Evolutionary conservation across 2,797 vertebrate species (phyloP), one percentile per base, ranked within the genome.

Genomic region (Muraenolepis orangiensis): DNA sequence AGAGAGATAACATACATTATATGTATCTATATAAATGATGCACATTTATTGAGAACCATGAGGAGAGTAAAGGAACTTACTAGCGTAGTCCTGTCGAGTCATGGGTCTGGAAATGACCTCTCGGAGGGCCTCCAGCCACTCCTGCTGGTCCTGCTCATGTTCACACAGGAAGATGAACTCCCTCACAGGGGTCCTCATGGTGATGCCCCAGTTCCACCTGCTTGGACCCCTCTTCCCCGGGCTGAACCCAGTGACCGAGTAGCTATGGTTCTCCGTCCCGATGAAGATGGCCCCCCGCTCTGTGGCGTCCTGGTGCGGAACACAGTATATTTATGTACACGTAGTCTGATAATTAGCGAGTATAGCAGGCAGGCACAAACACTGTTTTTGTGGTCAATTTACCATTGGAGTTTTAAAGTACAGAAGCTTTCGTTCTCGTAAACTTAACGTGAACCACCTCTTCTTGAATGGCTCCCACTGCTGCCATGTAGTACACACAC

Each of bases 321-420:
- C 36, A 66, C n/a, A 23, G 13, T 14, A 29, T 1, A 31, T 29
- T n/a, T n/a, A 18, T 29, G 66, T 29, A 29, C 66, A 67, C 6
- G 66, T 67, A n/a, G 26, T 67, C 30, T 67, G 26, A n/a, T 10
- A 11, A 64, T 64, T 26, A 26, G n/a, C 26, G 26, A 64, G 23
- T 23, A 64, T 11, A 64, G 57, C 57, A 26, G n/a, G 57, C 26
- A 57, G 51, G 4, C 16, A 77, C 20, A 57, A 36, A 40, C 34
- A 40, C 42, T 31, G 0, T 36, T 2, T 30, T 31, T 10, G 0
- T 30, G 23, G 40, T 18, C 11, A 76, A 30, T 67, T 91, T 95
- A 98, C 96, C 95, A 98, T 86, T 0, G 95, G 95, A 46, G 92
- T 91, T 92, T 97, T 97, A 66, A 94, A 96, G 85, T 98, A 98